A percentile compares a stretch with the other conserved stretches of the same genome.
Conservation (phyloP, 2,113 vertebrate genomes). For the Drymodes brunneopygia region DNA sequence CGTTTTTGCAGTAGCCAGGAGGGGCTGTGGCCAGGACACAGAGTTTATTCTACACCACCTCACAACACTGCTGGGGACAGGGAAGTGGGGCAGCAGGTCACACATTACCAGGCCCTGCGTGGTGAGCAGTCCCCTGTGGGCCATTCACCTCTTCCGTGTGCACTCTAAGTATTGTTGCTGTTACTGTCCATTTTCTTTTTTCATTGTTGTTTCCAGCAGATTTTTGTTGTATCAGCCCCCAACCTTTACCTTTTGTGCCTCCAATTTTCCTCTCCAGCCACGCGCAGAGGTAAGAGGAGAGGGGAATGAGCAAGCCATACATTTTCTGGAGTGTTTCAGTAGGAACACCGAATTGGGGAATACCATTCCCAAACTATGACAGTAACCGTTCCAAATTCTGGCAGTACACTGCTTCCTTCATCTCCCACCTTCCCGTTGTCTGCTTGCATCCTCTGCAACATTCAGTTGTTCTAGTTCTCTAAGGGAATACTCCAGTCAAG, state of each 20-base stretch:
- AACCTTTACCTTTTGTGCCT: not conserved
- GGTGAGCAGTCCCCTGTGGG: not conserved
- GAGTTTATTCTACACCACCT: not conserved
- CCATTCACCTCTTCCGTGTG: rapidly evolving
- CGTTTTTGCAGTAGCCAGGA: not conserved
- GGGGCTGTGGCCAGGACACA: not conserved
- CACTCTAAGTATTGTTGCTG: not conserved
- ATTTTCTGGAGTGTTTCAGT: not conserved
- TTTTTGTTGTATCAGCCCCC: not conserved
- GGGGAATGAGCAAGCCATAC: rapidly evolving
- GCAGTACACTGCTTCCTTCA: slow-evolving; percentile 24
- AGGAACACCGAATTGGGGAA: not conserved
- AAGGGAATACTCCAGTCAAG: not conserved
- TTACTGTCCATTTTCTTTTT: not conserved
- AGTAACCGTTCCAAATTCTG: not conserved
- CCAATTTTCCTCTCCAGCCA: not conserved
- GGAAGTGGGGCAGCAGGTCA: not conserved
- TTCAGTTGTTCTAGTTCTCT: not conserved
- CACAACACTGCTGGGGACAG: not conserved
- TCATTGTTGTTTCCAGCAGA: not conserved
- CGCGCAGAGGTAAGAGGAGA: not conserved
- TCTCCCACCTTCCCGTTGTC: not conserved
- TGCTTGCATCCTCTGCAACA: not conserved
- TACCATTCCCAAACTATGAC: not conserved
- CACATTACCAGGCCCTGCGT: rapidly evolving